These are phyloP conservation scores for Silurus glanis DNA, from an alignment of 2,113 vertebrate species.

Conservation along the genomic window DNA sequence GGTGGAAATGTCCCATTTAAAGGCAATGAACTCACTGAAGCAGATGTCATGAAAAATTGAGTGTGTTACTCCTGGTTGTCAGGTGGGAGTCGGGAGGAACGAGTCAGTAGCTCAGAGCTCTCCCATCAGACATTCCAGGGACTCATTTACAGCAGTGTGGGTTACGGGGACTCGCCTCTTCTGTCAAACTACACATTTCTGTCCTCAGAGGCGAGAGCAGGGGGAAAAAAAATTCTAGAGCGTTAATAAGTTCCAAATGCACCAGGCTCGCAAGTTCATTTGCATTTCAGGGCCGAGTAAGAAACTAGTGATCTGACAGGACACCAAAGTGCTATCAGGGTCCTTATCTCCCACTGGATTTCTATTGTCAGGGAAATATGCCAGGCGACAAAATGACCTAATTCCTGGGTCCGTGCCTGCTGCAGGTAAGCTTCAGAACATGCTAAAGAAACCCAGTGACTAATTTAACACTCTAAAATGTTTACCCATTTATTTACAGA, in stretches of 20 bases:
- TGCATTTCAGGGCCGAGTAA: conserved; percentile 48
- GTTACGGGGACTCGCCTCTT: conserved; percentile 48
- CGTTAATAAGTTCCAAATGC: conserved; percentile 39
- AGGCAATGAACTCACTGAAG: conserved; percentile 59
- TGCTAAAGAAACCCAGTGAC: neutral
- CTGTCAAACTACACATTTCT: conserved; percentile 47
- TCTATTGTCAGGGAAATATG: conserved; percentile 38
- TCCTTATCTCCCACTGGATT: conserved; percentile 40
- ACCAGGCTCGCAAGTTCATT: conserved; percentile 47
- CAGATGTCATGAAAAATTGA: conserved; percentile 55
- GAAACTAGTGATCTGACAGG: conserved; percentile 27
- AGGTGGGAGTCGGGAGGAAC: conserved; percentile 38
- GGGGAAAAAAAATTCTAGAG: conserved; percentile 2
- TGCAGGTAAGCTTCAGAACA: conserved; percentile 31
- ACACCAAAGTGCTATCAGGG: conserved; percentile 47
- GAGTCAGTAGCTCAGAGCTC: conserved; percentile 44
- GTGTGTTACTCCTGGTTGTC: conserved; percentile 41
- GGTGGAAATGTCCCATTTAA: conserved; percentile 63
- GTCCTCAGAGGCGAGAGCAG: conserved; percentile 31
- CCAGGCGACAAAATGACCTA: conserved; percentile 42
- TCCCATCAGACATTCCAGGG: conserved; percentile 48
- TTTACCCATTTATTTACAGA: neutral
- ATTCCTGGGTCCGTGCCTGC: conserved; percentile 32
- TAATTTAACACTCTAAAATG: neutral
- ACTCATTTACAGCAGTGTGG: conserved; percentile 50